Evolutionary conservation across 2,797 vertebrate species (phyloP).

Genomic region (Melanogrammus aeglefinus): DNA sequence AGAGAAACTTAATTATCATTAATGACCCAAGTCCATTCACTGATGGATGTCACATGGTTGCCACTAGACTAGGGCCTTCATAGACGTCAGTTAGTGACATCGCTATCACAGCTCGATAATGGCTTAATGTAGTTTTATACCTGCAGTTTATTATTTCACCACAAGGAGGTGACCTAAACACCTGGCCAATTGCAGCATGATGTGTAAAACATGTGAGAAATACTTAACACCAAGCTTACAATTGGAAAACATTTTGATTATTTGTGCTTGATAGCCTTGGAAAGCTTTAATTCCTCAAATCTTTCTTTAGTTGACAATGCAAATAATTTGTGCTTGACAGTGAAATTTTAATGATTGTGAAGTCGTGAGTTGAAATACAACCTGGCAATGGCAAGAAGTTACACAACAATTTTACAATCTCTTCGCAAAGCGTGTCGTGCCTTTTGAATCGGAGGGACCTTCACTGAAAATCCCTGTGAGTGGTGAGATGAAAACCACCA

Average conservation of each 20-base stretch:
- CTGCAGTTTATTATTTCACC: conserved; percentile 8
- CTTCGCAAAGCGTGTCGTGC: conserved; percentile 54
- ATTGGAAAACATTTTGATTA: too few relatives aligned
- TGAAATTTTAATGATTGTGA: conserved; percentile 68
- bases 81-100: neutral
- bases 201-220: neutral
- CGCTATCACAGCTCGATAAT: neutral
- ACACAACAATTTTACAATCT: conserved; percentile 66
- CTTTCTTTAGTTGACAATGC: conserved; percentile 36
- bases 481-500: conserved; percentile 57
- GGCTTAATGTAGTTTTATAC: neutral
- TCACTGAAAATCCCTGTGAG: conserved; percentile 71
- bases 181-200: neutral
- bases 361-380: conserved; percentile 57
- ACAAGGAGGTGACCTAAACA: neutral
- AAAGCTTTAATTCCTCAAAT: conserved; percentile 7
- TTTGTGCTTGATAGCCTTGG: neutral
- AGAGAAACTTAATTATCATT: neutral
- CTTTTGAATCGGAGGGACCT: conserved; percentile 61
- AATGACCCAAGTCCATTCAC: neutral
- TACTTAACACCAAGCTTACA: neutral
- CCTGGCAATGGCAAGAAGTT: conserved; percentile 56
- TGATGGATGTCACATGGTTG: conserved; percentile 1
- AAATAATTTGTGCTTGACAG: conserved; percentile 58
- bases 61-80: neutral